Percentiles rank a stretch among this genome's conserved stretches.
Evolutionary conservation across 2,888 invertebrate species (phyloP).

Genomic region (Lithophane ornitopus): DNA sequence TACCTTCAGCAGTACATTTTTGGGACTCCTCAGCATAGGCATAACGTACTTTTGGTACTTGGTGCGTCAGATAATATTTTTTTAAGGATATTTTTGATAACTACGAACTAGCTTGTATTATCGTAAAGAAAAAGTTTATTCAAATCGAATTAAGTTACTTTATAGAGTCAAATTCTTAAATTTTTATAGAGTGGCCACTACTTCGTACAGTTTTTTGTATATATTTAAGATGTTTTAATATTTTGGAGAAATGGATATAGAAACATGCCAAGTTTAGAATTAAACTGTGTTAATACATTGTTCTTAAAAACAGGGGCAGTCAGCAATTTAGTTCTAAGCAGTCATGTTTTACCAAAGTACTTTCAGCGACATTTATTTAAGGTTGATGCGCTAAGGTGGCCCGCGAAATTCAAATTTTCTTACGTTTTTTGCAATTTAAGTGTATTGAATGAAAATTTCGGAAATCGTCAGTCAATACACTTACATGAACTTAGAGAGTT

Average conservation of each 20-base stretch:
- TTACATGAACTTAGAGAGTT: too few species aligned
- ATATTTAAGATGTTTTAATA: neutral
- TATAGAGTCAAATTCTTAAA: slow-evolving; percentile 70
- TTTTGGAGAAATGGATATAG: neutral
- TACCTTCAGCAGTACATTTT: slow-evolving; percentile 22
- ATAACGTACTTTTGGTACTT: slow-evolving; percentile 78
- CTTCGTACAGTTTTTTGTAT: slow-evolving; percentile 75
- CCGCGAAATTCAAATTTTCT: too few species aligned
- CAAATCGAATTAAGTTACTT: slow-evolving; percentile 73
- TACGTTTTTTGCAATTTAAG: too few species aligned
- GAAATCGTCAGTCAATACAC: too few species aligned
- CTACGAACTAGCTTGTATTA: slow-evolving; percentile 75
- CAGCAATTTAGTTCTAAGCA: slow-evolving; percentile 2
- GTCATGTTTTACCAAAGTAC: neutral
- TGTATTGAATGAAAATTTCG: too few species aligned
- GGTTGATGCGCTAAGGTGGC: too few species aligned
- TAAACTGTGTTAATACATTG: neutral
- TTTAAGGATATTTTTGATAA: slow-evolving; percentile 74
- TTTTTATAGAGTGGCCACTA: slow-evolving; percentile 84
- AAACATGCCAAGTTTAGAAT: neutral
- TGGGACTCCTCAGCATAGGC: slow-evolving; percentile 69
- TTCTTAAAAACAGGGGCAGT: neutral
- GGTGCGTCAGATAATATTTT: slow-evolving; percentile 80
- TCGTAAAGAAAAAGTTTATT: slow-evolving; percentile 75
- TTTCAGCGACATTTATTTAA: neutral